Evolutionary conservation across 1,140 invertebrate species (phyloP), one percentile per base, ranked within the genome.

Genomic region (Antheraea pernyi): DNA sequence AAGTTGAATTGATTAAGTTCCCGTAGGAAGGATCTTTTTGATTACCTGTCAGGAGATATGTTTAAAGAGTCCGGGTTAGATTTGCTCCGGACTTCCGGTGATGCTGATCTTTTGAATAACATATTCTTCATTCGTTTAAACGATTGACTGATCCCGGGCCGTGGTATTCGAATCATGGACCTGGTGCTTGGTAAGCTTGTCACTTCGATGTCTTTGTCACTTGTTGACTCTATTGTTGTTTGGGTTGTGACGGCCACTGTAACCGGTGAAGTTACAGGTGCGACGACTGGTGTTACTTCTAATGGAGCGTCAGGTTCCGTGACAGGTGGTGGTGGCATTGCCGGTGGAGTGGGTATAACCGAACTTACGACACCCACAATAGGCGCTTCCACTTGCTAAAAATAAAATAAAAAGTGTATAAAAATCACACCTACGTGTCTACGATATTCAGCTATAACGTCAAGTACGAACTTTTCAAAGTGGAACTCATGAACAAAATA

Each of bases 101-200:
- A 69, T 9, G 68, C 16, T 0, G 74, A 61, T n/a, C 71, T 73
- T 16, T 70, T 79, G 70, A 86, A 85, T 0, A 88, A 59, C 13
- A 79, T 67, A 10, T 72, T 72, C 59, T 88, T 88, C 85, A 86
- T 86, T 7, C 74, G 65, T 0, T 79, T 75, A 62, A 85, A 88
- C 0, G 85, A 83, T 8, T 80, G 75, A 59, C 76, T 84, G 0
- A 88, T 72, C 0, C 79, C 80, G 2, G 84, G 78, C 5, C 85
- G 69, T 7, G 85, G 84, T 37, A 88, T 80, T 10, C 19, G 77
- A 10, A 75, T 78, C 7, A 74, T 30, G 37, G 39, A 13, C 19
- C 22, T 59, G 3, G 73, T 72, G 36, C 77, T 71, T 0, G 63
- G 67, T 5, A 70, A 10, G 59, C 79, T 80, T 13, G 18, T 30